These are phyloP conservation scores for Epinephelus lanceolatus DNA, from an alignment of 2,113 vertebrate species.

Conservation along the genomic window DNA sequence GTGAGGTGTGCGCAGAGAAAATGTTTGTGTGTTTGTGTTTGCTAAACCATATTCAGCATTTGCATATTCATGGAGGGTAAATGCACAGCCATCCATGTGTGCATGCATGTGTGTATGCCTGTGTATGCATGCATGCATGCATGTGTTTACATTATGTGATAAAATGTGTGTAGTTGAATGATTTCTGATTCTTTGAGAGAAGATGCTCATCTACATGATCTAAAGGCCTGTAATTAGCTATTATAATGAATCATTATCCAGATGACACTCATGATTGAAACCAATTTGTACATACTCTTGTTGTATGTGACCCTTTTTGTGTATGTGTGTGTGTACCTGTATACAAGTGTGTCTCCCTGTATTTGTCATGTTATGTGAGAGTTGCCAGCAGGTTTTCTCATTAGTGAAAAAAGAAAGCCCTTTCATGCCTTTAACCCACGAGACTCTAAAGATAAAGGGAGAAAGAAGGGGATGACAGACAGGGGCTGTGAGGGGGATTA, in stretches of 20 bases:
- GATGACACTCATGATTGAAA: slow-evolving; percentile 15
- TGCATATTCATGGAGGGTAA: slow-evolving; percentile 18
- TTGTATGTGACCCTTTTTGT: not conserved
- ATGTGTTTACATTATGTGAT: slow-evolving; percentile 53
- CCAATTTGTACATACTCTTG: not conserved
- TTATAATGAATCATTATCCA: slow-evolving; percentile 19
- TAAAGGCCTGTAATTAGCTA: slow-evolving; percentile 36
- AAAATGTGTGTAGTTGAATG: slow-evolving; percentile 38
- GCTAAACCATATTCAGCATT: slow-evolving; percentile 22
- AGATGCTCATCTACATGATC: not conserved
- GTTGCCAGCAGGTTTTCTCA: slow-evolving; percentile 67
- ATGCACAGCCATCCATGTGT: slow-evolving; percentile 48
- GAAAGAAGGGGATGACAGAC: slow-evolving; percentile 59
- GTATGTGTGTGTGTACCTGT: not conserved
- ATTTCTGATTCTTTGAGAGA: slow-evolving; percentile 31
- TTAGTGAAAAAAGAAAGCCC: slow-evolving; percentile 62
- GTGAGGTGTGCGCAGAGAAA: slow-evolving; percentile 15
- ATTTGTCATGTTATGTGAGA: slow-evolving; percentile 55
- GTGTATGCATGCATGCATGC: slow-evolving; percentile 11
- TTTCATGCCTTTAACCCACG: slow-evolving; percentile 61
- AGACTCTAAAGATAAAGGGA: slow-evolving; percentile 60
- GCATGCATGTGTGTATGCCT: slow-evolving; percentile 39
- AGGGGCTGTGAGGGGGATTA: slow-evolving; percentile 49
- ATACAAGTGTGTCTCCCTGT: slow-evolving; percentile 15
- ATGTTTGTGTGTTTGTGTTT: slow-evolving; percentile 43